A percentile compares a stretch with the other conserved stretches of the same genome.
Evolutionary conservation across 2,888 invertebrate species (phyloP).

Genomic region (Suillia variegata): DNA sequence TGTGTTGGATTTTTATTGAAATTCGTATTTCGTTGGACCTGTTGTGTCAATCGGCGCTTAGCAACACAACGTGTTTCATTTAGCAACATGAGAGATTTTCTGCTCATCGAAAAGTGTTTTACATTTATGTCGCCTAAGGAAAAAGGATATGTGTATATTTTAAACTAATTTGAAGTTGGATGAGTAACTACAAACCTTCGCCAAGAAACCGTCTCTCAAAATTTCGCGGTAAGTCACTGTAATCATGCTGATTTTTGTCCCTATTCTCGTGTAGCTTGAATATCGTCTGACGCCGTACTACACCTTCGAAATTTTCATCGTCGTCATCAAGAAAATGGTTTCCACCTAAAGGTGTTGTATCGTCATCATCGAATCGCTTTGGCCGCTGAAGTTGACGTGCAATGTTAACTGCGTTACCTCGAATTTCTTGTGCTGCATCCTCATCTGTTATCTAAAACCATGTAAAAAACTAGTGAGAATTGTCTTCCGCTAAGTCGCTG

Average conservation of each 20-base stretch:
- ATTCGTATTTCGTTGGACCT: constrained; percentile 35
- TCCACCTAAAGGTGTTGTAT: constrained; percentile 28
- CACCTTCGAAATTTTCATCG: constrained; percentile 33
- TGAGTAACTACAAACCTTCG: constrained; percentile 38
- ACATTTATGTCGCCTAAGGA: constrained; percentile 47
- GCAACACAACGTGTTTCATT: constrained; percentile 49
- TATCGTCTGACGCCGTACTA: constrained; percentile 52
- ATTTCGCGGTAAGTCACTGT: constrained; percentile 57
- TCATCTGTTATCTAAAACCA: constrained; percentile 45
- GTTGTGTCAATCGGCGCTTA: constrained; percentile 43
- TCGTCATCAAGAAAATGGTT: constrained; percentile 33
- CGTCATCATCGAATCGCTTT: constrained; percentile 50
- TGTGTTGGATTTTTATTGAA: constrained; percentile 37
- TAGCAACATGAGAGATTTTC: constrained; percentile 54
- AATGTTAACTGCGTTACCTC: constrained; percentile 68
- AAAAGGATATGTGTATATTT: background rate
- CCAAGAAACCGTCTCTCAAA: constrained; percentile 55
- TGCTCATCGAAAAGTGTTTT: constrained; percentile 51
- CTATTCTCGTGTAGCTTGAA: constrained; percentile 51
- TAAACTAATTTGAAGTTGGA: background rate
- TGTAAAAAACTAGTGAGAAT: background rate
- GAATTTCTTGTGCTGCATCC: constrained; percentile 64
- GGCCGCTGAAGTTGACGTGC: constrained; percentile 65
- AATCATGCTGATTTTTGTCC: constrained; percentile 48
- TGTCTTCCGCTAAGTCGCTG: background rate